Percentiles rank a stretch among this genome's conserved stretches.
These are phyloP conservation scores for Dunckerocampus dactyliophorus DNA, from an alignment of 2,113 vertebrate species.

Conservation along the genomic window DNA sequence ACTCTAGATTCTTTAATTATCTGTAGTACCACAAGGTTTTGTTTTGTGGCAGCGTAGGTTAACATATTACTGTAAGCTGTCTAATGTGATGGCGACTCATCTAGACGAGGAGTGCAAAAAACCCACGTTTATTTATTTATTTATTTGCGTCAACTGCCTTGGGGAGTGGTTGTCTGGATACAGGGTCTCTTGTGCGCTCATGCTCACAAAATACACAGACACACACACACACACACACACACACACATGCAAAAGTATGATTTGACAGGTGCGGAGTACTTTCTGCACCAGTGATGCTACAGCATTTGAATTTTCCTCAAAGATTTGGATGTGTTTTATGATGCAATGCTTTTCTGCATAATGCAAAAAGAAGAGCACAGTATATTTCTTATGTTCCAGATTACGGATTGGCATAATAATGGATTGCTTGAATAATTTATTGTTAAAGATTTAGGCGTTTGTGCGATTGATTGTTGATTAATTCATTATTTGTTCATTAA, in stretches of 20 bases:
- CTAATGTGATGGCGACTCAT: background rate
- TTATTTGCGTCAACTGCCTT: background rate
- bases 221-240: constrained; percentile 6
- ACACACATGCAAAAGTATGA: background rate
- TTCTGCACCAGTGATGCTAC: background rate
- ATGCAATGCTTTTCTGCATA: too few relatives aligned
- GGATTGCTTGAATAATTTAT: too few relatives aligned
- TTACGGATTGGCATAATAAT: too few relatives aligned
- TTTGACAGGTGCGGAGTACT: background rate
- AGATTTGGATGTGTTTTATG: background rate
- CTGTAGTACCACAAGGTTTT: background rate
- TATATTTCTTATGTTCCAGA: too few relatives aligned
- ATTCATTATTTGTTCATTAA: too few relatives aligned
- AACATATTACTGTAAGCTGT: background rate
- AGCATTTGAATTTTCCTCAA: too few relatives aligned
- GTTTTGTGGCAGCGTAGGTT: background rate
- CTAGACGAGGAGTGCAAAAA: background rate
- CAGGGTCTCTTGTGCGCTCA: background rate
- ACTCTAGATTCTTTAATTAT: background rate
- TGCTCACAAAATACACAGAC: background rate
- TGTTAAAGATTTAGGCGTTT: too few relatives aligned
- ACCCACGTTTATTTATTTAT: background rate
- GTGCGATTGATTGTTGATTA: too few relatives aligned
- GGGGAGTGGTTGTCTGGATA: background rate
- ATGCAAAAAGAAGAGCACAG: too few relatives aligned